A percentile compares a stretch with the other conserved stretches of the same genome.
Conservation (phyloP, 1,140 invertebrate genomes). For the Stratiolaelaps scimitus region DNA sequence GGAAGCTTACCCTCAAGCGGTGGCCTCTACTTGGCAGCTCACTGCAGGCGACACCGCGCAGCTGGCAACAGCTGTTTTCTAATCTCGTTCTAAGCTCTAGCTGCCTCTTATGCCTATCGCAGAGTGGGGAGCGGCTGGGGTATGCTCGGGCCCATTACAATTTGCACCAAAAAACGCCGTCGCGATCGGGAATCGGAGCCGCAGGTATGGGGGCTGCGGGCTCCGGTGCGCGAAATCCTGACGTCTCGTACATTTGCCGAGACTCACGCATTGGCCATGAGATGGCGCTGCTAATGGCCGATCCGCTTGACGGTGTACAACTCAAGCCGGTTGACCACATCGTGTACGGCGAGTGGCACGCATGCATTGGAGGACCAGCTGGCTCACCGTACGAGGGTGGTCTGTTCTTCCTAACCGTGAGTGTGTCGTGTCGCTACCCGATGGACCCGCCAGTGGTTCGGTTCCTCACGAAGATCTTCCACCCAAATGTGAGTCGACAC, state of each 20-base stretch:
- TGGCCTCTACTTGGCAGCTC: constrained; percentile 58
- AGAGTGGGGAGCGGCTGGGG: constrained; percentile 19
- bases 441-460: constrained; percentile 75
- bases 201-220: background rate
- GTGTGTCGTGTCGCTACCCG: constrained; percentile 56
- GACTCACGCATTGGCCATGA: constrained; percentile 17
- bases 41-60: background rate
- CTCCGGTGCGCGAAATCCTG: background rate
- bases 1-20: constrained; percentile 54
- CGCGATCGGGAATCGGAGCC: background rate
- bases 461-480: constrained; percentile 78
- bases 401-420: constrained; percentile 64
- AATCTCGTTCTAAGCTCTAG: constrained; percentile 29
- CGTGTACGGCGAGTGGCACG: constrained; percentile 75
- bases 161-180: constrained; percentile 12
- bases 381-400: constrained; percentile 87
- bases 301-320: constrained; percentile 78
- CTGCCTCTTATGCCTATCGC: constrained; percentile 31
- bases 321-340: constrained; percentile 64
- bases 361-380: constrained; percentile 70
- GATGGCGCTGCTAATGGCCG: constrained; percentile 43
- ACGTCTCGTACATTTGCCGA: constrained; percentile 19
- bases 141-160: background rate
- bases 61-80: constrained; percentile 1
- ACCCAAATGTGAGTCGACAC: constrained; percentile 86